Percentiles rank a stretch among this genome's conserved stretches.
These are phyloP conservation scores for Hemitrygon akajei DNA, from an alignment of 2,797 vertebrate species.

Conservation along the genomic window DNA sequence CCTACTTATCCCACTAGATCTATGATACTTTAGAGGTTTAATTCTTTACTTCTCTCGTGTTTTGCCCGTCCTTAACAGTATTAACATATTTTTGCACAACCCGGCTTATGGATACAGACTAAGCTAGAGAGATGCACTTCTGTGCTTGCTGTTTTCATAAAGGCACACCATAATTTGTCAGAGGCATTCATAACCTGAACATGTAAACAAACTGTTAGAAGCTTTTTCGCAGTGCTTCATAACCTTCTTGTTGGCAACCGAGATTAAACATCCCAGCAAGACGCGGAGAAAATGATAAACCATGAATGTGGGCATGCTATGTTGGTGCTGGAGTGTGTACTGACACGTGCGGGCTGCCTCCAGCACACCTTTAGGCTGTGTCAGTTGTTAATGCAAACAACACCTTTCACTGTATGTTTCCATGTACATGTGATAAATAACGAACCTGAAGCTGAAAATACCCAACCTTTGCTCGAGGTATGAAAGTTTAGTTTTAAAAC, in stretches of 20 bases:
- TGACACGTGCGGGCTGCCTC: too few species aligned
- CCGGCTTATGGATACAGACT: neutral
- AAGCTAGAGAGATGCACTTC: neutral
- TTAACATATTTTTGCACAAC: neutral
- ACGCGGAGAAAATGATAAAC: neutral
- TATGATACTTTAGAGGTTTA: neutral
- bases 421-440: too few species aligned
- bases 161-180: neutral
- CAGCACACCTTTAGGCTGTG: too few species aligned
- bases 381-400: too few species aligned
- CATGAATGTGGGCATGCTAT: too few species aligned
- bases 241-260: neutral
- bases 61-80: neutral
- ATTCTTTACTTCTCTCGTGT: neutral
- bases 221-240: neutral
- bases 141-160: neutral
- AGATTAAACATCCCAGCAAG: neutral
- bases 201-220: neutral
- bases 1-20: neutral
- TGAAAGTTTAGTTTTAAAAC: neutral
- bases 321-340: too few species aligned
- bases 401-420: too few species aligned
- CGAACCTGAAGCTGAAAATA: neutral
- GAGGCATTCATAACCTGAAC: neutral
- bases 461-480: neutral